These are phyloP conservation scores for Pseudolycoriella hygida DNA, from an alignment of 2,888 invertebrate genomes.

Conservation along the genomic window DNA sequence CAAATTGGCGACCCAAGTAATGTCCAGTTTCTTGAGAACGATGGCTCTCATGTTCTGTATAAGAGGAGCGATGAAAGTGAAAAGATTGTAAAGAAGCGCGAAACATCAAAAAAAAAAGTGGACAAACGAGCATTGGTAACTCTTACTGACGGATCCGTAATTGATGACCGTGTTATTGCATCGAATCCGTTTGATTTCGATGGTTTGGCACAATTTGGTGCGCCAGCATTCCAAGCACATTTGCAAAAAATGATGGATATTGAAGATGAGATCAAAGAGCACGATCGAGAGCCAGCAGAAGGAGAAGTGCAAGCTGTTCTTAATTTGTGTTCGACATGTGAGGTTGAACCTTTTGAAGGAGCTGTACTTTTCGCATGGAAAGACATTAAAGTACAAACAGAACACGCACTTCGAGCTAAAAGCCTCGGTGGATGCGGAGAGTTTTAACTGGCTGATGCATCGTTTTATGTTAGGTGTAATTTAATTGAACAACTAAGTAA, in stretches of 20 bases:
- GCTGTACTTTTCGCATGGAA: conserved; percentile 66
- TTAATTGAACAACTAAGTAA: too few species aligned
- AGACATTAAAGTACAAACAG: conserved; percentile 24
- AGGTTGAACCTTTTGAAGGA: conserved; percentile 61
- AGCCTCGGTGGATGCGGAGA: conserved; percentile 27
- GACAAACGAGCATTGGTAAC: conserved; percentile 48
- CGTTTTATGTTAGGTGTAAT: too few species aligned
- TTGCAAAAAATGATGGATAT: conserved; percentile 28
- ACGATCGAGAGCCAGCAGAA: conserved; percentile 67
- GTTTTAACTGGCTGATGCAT: conserved; percentile 16
- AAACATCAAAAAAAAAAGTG: conserved; percentile 28
- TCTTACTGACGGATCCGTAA: conserved; percentile 46
- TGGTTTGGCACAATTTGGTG: conserved; percentile 53
- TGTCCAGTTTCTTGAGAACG: conserved; percentile 40
- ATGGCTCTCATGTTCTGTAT: conserved; percentile 9
- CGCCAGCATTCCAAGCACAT: conserved; percentile 43
- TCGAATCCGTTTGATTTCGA: conserved; percentile 24
- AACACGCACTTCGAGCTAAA: conserved; percentile 23
- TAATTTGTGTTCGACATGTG: conserved; percentile 58
- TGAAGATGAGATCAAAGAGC: conserved; percentile 33
- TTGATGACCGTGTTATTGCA: conserved; percentile 40
- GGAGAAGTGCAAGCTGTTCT: conserved; percentile 67
- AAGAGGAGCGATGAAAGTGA: conserved; percentile 15
- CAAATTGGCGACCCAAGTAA: conserved; percentile 34
- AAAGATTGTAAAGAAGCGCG: conserved; percentile 6